Conservation (phyloP, 2,888 invertebrate genomes). For the Plusia festucae region DNA sequence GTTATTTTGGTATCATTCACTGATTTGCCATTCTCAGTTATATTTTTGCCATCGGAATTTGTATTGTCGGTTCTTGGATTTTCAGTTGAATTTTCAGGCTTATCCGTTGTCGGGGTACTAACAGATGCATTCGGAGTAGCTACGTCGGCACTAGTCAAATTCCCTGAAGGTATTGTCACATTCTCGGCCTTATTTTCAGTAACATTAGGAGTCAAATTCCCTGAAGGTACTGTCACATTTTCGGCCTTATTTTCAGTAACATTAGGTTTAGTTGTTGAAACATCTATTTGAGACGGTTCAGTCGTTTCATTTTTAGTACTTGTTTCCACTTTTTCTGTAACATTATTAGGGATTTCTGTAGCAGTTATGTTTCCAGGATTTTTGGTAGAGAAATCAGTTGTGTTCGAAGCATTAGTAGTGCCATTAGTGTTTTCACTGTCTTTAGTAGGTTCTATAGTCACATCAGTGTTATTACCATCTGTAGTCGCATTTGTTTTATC, state of each 20-base stretch:
- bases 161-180: not conserved
- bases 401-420: not conserved
- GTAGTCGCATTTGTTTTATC: not conserved
- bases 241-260: not conserved
- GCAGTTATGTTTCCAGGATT: not conserved
- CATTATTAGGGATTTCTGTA: not conserved
- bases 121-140: not conserved
- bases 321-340: not conserved
- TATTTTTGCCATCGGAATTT: too few relatives aligned
- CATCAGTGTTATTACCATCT: not conserved
- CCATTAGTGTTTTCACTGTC: not conserved
- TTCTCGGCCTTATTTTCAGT: not conserved
- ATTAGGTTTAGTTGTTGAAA: conserved; percentile 1
- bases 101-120: not conserved
- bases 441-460: not conserved
- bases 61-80: not conserved
- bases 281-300: not conserved
- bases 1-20: not conserved
- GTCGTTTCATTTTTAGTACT: not conserved
- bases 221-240: not conserved
- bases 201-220: not conserved
- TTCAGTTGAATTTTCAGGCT: not conserved
- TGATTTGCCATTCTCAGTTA: too few relatives aligned
- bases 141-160: too few relatives aligned
- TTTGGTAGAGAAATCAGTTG: not conserved